Conservation (phyloP, 2,113 vertebrate species). For the Struthidea cinerea region DNA sequence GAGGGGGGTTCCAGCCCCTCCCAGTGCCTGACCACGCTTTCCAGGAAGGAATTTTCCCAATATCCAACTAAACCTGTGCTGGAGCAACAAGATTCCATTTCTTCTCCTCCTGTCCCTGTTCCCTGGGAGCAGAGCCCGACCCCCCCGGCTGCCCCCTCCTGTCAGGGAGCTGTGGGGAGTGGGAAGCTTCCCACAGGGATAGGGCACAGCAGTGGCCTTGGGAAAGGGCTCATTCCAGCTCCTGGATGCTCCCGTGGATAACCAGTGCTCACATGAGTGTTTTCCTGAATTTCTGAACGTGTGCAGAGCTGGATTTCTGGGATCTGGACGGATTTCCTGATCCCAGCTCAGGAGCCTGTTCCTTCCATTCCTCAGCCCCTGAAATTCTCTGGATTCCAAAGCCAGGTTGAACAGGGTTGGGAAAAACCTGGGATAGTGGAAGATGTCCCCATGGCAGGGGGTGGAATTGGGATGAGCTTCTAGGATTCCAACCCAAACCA, state of each 20-base stretch:
- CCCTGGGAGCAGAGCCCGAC: background rate
- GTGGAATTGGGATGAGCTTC: background rate
- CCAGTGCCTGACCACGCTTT: rapidly evolving
- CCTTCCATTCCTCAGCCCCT: background rate
- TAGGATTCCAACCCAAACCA: background rate
- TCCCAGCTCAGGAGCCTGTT: rapidly evolving
- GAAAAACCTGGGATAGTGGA: background rate
- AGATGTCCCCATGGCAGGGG: background rate
- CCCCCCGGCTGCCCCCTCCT: background rate
- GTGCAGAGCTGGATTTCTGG: background rate
- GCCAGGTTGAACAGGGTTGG: no score
- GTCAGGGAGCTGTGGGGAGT: background rate
- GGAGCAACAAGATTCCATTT: background rate
- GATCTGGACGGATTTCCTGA: background rate
- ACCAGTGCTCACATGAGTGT: rapidly evolving
- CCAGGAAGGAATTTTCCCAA: no score
- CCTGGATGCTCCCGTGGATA: background rate
- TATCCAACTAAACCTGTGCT: background rate
- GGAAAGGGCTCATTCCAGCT: background rate
- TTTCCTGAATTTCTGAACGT: background rate
- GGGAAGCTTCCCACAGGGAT: background rate
- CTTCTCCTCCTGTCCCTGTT: background rate
- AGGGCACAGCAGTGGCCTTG: background rate
- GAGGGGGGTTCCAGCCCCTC: background rate
- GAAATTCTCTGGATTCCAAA: background rate